phyloP scores from a whole-genome alignment of 2,888 invertebrate species.

The Erynnis tages region DNA sequence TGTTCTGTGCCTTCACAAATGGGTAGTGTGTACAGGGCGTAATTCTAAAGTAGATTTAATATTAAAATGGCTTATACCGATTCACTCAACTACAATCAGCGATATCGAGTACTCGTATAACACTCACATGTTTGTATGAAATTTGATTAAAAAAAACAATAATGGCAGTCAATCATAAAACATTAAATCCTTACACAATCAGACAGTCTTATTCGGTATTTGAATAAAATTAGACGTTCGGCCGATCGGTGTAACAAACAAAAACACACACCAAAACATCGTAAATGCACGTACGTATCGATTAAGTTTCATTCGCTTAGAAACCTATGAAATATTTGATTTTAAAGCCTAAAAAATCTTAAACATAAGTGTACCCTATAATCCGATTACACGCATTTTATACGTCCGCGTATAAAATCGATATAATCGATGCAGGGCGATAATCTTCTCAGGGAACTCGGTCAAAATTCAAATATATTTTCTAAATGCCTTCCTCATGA shows the following conservation, averaged over 20 bases:
- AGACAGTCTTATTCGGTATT: slow-evolving; percentile 70
- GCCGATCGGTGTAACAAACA: slow-evolving; percentile 45
- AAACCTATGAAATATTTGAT: slow-evolving; percentile 50
- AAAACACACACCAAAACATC: slow-evolving; percentile 43
- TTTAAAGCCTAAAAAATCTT: slow-evolving; percentile 71
- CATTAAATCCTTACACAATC: slow-evolving; percentile 62
- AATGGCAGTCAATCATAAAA: slow-evolving; percentile 66
- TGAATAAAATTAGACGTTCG: slow-evolving; percentile 53
- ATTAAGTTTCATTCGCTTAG: slow-evolving; percentile 49
- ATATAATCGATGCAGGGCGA: slow-evolving; percentile 69
- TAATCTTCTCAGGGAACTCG: slow-evolving; percentile 20
- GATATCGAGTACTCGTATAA: slow-evolving; percentile 27
- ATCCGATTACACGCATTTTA: slow-evolving; percentile 70
- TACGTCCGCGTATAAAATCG: slow-evolving; percentile 58
- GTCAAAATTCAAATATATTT: slow-evolving; percentile 21
- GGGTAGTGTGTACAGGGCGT: neutral
- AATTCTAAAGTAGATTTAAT: slow-evolving; percentile 23
- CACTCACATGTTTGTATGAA: slow-evolving; percentile 23
- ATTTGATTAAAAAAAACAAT: slow-evolving; percentile 40
- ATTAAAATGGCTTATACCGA: slow-evolving; percentile 27
- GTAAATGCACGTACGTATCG: slow-evolving; percentile 63
- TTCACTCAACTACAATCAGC: slow-evolving; percentile 25
- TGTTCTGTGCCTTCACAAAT: slow-evolving; percentile 1
- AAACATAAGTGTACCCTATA: slow-evolving; percentile 62
- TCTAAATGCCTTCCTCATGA: slow-evolving; percentile 15